A percentile compares a stretch with the other conserved stretches of the same genome.
phyloP scores from a whole-genome alignment of 2,113 vertebrate genomes.

The Corythoichthys intestinalis region DNA sequence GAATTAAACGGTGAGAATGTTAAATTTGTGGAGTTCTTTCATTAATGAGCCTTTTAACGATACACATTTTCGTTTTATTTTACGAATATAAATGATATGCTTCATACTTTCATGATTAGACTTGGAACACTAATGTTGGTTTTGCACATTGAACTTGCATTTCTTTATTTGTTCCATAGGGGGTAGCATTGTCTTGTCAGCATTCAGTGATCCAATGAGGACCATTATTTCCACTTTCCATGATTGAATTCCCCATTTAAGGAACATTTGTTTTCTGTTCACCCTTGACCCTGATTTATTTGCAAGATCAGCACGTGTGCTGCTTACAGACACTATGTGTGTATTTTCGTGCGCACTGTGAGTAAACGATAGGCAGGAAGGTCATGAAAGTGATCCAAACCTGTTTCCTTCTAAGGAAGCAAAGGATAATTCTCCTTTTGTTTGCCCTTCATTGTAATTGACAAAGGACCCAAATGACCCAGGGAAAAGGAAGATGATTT shows the following conservation, averaged over 20 bases:
- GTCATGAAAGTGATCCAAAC: neutral
- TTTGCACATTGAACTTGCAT: neutral
- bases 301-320: slow-evolving; percentile 1
- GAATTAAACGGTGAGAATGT: neutral
- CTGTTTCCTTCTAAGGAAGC: slow-evolving; percentile 47
- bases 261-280: neutral
- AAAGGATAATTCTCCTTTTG: slow-evolving; percentile 51
- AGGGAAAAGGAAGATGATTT: slow-evolving; percentile 49
- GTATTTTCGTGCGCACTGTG: neutral
- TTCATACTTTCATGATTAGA: neutral
- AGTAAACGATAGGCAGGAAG: neutral
- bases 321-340: neutral
- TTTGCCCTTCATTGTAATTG: slow-evolving; percentile 52
- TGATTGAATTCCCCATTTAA: neutral
- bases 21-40: neutral
- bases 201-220: neutral
- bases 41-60: neutral
- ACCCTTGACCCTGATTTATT: neutral
- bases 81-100: neutral
- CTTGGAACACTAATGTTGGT: neutral
- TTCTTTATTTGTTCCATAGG: slow-evolving; percentile 34
- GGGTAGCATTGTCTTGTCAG: slow-evolving; percentile 28
- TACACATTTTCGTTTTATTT: neutral
- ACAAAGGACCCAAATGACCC: slow-evolving; percentile 50
- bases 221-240: neutral